Base-by-base conservation (phyloP, 2,797 vertebrate species). In the Scarus forsteni region DNA sequence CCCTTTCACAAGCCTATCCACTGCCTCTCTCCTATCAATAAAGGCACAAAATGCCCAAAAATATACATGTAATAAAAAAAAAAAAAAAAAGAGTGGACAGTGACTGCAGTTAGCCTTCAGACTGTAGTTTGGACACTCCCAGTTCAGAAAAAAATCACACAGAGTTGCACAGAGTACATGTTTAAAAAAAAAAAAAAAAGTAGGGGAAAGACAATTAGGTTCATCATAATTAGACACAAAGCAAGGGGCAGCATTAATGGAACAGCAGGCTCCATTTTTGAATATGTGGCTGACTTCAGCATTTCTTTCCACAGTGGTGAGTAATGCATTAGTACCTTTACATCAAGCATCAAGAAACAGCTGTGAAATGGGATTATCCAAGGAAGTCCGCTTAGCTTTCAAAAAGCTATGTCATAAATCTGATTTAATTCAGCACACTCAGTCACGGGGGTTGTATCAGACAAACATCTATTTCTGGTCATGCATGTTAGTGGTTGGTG, bases 401-500 rank as follows among this genome's bases (percentile, higher is more conserved):
- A 13, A 14, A 13, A 12, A 12, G 38, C 16, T 50, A 14, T 10
- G 4, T 8, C 43, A 8, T 44, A 19, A 43, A 27, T 12, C 49
- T 27, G 38, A 13, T 12, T 40, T 10, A 49, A 58, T 42, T 5
- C 10, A 51, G 38, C 34, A 64, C 10, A 53, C 45, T 60, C 8
- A 49, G 27, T 27, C 27, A 27, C 4, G 27, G 27, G 27, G 27
- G 27, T 27, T 27, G 27, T 27, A 52, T 60, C 61, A 59, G 7
- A n/a, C 46, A 45, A 42, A 49, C 50, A 48, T 74, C 42, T 68
- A 54, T 64, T 70, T 56, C 43, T 49, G 58, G 63, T 35, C 79
- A 70, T 73, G 70, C 75, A 42, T 64, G 70, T 73, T 70, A 74
- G 60, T 39, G 3, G 38, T 60, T 59, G 49, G 39, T 0, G 59